Evolutionary conservation across 2,888 invertebrate genomes (phyloP).

Genomic region (Augochlorella aurata): DNA sequence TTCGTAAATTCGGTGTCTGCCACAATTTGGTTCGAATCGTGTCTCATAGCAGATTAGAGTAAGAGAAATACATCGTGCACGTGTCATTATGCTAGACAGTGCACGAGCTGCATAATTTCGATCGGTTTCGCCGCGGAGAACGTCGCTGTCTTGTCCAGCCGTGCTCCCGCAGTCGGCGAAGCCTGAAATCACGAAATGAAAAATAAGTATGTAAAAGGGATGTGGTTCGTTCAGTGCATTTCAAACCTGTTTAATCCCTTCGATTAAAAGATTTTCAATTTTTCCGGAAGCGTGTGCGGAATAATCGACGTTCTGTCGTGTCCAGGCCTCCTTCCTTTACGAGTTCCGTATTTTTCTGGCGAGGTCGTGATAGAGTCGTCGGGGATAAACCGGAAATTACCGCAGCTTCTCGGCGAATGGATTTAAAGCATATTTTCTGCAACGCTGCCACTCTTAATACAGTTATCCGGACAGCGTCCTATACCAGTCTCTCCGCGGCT

Average conservation of each 20-base stretch:
- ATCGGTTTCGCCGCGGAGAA: background rate
- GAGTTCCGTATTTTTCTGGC: constrained; percentile 31
- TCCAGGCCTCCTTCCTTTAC: constrained; percentile 43
- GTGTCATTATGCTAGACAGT: background rate
- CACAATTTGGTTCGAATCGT: background rate
- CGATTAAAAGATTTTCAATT: constrained; percentile 63
- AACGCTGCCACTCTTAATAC: constrained; percentile 36
- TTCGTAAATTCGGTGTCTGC: background rate
- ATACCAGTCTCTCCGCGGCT: background rate
- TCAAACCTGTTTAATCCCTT: constrained; percentile 28
- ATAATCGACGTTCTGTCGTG: constrained; percentile 63
- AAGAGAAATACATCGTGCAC: background rate
- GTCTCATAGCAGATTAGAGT: no score
- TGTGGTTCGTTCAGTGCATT: constrained; percentile 19
- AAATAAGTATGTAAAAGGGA: background rate
- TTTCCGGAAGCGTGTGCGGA: constrained; percentile 52
- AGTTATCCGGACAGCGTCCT: constrained; percentile 6
- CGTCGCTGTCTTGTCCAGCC: background rate
- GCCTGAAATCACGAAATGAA: constrained; percentile 22
- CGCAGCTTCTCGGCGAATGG: constrained; percentile 24
- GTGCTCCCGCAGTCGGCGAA: background rate
- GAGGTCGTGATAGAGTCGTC: constrained; percentile 20
- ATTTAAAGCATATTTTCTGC: constrained; percentile 47
- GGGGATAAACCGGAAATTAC: constrained; percentile 49
- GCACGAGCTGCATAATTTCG: background rate